Base-by-base conservation (phyloP, 2,113 vertebrate genomes). In the Talpa occidentalis region DNA sequence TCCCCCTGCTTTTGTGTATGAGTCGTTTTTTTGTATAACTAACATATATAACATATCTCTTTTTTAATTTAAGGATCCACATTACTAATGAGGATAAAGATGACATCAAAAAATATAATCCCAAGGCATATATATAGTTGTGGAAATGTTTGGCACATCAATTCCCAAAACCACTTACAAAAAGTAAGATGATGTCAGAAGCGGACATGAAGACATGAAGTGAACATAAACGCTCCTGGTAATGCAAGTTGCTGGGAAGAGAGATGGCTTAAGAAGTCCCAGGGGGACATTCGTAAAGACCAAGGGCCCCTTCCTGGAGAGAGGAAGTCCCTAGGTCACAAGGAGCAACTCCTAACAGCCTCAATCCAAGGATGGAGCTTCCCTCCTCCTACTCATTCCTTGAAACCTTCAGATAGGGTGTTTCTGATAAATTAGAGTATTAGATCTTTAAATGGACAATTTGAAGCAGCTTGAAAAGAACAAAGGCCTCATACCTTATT, bases 391-490 rank as follows among this genome's bases (percentile, higher is more conserved):
- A n/a, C n/a, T 88, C 28, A 24, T 74, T 86, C 40, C 40, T 88
- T 74, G 47, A 94, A 35, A 32, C 35, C 8, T 82, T 89, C 59
- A 86, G 30, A 86, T 69, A 76, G 19, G 11, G 17, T 74, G 26
- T 74, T 93, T 73, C 60, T 59, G 32, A 69, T 78, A 86, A 67
- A 79, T 28, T 67, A 83, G 1, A 77, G 22, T 62, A 87, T 79
- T 66, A 54, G 62, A 32, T 56, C 42, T 76, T 91, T 85, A 79
- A 84, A 78, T 67, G 73, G 15, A 44, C 35, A 80, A 40, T 88
- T 47, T 37, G 87, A 95, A 80, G 42, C 28, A 78, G 30, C 16
- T 92, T 91, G 21, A 94, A 92, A 22, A 78, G 37, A 86, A 67
- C 66, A 77, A 86, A 87, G 12, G 10, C 32, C 10, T 70, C 19